Conservation (phyloP, 2,888 invertebrate genomes). For the Amitus sp. region DNA sequence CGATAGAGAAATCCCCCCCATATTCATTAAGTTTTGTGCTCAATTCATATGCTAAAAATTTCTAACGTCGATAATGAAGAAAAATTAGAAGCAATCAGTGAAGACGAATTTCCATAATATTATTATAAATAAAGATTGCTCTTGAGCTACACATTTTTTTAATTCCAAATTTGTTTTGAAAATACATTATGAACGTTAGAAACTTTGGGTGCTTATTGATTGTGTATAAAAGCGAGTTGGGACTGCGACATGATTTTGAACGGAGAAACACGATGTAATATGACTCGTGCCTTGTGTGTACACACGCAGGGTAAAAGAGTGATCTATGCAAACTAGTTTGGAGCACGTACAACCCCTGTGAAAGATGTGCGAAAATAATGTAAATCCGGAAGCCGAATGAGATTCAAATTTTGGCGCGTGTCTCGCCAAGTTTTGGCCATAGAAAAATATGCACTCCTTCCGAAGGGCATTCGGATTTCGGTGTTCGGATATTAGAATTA, state of each 20-base stretch:
- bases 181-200: too few relatives aligned
- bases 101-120: too few relatives aligned
- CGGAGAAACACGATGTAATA: constrained; percentile 1
- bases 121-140: too few relatives aligned
- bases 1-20: too few relatives aligned
- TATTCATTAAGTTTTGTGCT: too few relatives aligned
- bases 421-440: constrained; percentile 6
- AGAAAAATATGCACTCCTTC: constrained; percentile 28
- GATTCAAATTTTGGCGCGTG: constrained; percentile 48
- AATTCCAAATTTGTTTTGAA: too few relatives aligned
- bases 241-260: constrained; percentile 1
- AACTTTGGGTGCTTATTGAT: too few relatives aligned
- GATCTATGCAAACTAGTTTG: constrained; percentile 34
- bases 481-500: constrained; percentile 55
- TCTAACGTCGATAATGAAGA: too few relatives aligned
- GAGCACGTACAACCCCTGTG: constrained; percentile 40
- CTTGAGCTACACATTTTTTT: too few relatives aligned
- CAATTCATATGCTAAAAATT: too few relatives aligned
- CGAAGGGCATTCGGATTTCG: constrained; percentile 25
- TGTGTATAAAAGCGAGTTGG: background rate
- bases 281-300: background rate
- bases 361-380: constrained; percentile 40
- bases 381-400: constrained; percentile 45
- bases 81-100: too few relatives aligned
- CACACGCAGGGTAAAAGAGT: constrained; percentile 9